Conservation (phyloP, 2,797 vertebrate species). For the Rhincodon typus region DNA sequence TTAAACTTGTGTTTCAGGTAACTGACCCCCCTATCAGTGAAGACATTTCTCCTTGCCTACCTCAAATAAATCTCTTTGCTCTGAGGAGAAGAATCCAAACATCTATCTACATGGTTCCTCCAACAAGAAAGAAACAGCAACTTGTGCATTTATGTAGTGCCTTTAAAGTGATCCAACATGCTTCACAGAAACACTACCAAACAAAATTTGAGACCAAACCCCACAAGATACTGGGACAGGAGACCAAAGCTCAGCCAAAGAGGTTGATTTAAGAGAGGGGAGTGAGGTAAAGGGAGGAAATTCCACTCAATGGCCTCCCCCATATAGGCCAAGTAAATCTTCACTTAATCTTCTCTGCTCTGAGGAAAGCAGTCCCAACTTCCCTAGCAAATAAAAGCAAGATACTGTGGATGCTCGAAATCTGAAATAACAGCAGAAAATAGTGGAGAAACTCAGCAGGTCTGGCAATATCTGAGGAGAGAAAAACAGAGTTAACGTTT, state of each 20-base stretch:
- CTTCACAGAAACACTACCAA: background rate
- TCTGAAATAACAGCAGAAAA: too few relatives aligned
- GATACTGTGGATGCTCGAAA: too few relatives aligned
- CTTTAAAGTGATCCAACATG: background rate
- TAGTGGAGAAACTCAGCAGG: too few relatives aligned
- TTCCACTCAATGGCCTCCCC: background rate
- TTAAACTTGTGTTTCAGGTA: background rate
- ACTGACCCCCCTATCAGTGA: background rate
- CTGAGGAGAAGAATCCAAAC: background rate
- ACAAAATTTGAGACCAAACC: background rate
- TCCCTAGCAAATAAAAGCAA: background rate
- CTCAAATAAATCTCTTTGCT: background rate
- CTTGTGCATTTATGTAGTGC: background rate
- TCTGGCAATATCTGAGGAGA: too few relatives aligned
- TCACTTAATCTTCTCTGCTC: background rate
- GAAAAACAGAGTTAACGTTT: too few relatives aligned
- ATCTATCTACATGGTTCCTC: background rate
- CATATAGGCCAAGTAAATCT: background rate
- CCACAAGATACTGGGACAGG: background rate
- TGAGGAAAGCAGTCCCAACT: background rate
- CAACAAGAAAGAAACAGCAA: background rate
- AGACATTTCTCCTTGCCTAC: background rate
- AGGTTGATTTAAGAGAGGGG: background rate
- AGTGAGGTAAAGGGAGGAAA: background rate
- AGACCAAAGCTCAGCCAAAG: background rate